A percentile compares a stretch with the other conserved stretches of the same genome.
phyloP scores from a whole-genome alignment of 1,140 invertebrate genomes.

The Rhyacophila brunnea region DNA sequence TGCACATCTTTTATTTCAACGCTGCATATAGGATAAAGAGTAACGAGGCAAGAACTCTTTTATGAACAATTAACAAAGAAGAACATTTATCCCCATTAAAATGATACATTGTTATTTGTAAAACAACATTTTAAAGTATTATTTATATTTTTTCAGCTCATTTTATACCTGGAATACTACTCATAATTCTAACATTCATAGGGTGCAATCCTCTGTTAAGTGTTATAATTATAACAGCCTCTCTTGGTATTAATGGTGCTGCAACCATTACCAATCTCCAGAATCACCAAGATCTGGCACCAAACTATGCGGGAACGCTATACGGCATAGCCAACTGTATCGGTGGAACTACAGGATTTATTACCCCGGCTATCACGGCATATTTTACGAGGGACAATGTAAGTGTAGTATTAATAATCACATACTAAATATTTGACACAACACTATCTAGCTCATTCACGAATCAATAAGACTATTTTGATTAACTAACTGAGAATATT shows the following conservation, averaged over 20 bases:
- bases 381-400: conserved; percentile 65
- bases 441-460: too few relatives aligned
- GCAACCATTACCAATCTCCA: conserved; percentile 79
- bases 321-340: conserved; percentile 74
- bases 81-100: too few relatives aligned
- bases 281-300: conserved; percentile 81
- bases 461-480: too few relatives aligned
- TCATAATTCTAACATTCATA: conserved; percentile 64
- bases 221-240: conserved; percentile 67
- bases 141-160: conserved; percentile 66
- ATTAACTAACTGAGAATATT: too few relatives aligned
- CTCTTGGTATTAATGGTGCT: conserved; percentile 79
- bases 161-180: conserved; percentile 65
- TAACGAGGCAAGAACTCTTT: too few relatives aligned
- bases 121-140: not conserved
- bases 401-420: too few relatives aligned
- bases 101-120: not conserved
- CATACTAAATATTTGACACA: too few relatives aligned
- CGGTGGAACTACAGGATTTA: conserved; percentile 71
- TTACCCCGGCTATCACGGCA: conserved; percentile 69
- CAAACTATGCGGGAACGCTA: conserved; percentile 74
- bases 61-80: too few relatives aligned
- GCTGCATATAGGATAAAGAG: too few relatives aligned
- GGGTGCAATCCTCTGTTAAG: conserved; percentile 64
- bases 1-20: too few relatives aligned